Evolutionary conservation across 2,888 invertebrate species (phyloP).

Genomic region (Nemotelus nigrinus): DNA sequence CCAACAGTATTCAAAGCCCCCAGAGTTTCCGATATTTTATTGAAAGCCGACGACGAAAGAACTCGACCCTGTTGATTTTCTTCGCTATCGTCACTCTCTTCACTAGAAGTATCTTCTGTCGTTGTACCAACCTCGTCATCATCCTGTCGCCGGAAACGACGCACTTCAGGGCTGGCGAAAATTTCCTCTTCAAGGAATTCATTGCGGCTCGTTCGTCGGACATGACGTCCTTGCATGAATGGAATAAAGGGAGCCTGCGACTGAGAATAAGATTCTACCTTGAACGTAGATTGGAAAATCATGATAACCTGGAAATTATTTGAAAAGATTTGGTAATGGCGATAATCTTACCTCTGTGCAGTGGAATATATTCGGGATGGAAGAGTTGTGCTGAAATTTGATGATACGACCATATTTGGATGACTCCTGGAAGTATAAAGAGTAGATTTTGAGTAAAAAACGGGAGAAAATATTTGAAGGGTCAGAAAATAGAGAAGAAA

Average conservation of each 20-base stretch:
- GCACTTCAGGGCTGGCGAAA: slow-evolving; percentile 26
- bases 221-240: slow-evolving; percentile 52
- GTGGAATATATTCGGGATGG: slow-evolving; percentile 44
- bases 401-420: slow-evolving; percentile 21
- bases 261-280: slow-evolving; percentile 65
- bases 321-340: not conserved
- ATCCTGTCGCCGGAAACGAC: slow-evolving; percentile 23
- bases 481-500: too few species aligned
- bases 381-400: slow-evolving; percentile 23
- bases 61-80: slow-evolving; percentile 64
- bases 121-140: not conserved
- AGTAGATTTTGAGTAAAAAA: not conserved
- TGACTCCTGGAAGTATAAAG: slow-evolving; percentile 19
- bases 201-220: slow-evolving; percentile 37
- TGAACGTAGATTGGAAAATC: slow-evolving; percentile 60
- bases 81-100: slow-evolving; percentile 52
- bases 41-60: slow-evolving; percentile 71
- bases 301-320: slow-evolving; percentile 13
- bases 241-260: slow-evolving; percentile 56
- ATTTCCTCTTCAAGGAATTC: slow-evolving; percentile 44
- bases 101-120: slow-evolving; percentile 48
- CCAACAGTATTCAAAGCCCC: slow-evolving; percentile 89
- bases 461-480: not conserved
- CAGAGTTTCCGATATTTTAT: slow-evolving; percentile 72
- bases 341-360: slow-evolving; percentile 36